Conservation (phyloP, 2,888 invertebrate genomes). For the Zeuzera pyrina region DNA sequence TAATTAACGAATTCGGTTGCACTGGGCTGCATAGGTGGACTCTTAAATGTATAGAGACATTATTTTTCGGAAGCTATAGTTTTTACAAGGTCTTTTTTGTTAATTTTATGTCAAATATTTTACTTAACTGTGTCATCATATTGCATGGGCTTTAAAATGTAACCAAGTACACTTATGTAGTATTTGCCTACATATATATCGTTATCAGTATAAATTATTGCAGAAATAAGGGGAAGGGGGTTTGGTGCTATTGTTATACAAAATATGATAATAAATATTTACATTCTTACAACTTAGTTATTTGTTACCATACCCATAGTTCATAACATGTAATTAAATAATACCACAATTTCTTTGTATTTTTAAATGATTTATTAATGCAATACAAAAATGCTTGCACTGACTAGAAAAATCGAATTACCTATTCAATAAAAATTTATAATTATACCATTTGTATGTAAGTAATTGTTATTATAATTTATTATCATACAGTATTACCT, state of each 20-base stretch:
- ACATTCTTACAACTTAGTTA: neutral
- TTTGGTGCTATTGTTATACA: neutral
- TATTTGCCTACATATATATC: conserved; percentile 7
- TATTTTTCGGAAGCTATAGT: too few species aligned
- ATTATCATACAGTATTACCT: too few species aligned
- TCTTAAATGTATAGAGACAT: too few species aligned
- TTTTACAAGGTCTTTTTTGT: too few species aligned
- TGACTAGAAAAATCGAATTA: conserved; percentile 65
- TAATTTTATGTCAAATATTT: too few species aligned
- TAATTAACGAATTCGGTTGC: too few species aligned
- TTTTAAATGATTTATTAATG: conserved; percentile 61
- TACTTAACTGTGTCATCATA: too few species aligned
- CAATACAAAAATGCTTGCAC: conserved; percentile 61
- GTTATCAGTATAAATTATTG: neutral
- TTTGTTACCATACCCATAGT: too few species aligned
- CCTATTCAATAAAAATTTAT: conserved; percentile 27
- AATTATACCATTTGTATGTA: too few species aligned
- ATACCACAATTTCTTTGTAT: neutral
- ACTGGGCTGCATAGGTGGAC: too few species aligned
- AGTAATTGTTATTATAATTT: too few species aligned
- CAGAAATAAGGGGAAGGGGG: neutral
- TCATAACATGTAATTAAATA: too few species aligned
- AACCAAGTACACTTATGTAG: conserved; percentile 18
- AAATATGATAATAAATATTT: neutral
- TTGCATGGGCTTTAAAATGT: conserved; percentile 21